These are phyloP conservation scores for Nomada goodeniana DNA, from an alignment of 2,888 invertebrate species.

Conservation along the genomic window DNA sequence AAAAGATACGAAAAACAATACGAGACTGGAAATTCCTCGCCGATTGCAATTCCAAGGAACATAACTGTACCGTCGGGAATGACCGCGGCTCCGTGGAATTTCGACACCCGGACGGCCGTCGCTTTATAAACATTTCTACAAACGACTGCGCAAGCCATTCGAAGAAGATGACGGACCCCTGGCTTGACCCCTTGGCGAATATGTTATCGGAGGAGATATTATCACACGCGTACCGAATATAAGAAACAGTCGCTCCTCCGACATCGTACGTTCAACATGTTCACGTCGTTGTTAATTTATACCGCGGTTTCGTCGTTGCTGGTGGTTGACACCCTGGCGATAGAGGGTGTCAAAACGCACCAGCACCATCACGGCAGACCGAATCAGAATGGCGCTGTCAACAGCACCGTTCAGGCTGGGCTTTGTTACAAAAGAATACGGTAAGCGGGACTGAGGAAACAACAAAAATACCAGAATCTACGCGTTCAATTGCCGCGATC, in stretches of 20 bases:
- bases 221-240: slow-evolving; percentile 48
- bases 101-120: slow-evolving; percentile 40
- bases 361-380: slow-evolving; percentile 54
- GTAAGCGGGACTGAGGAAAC: slow-evolving; percentile 85
- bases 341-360: slow-evolving; percentile 75
- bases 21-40: not conserved
- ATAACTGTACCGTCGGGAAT: no score
- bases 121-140: slow-evolving; percentile 63
- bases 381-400: slow-evolving; percentile 27
- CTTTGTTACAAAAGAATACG: slow-evolving; percentile 88
- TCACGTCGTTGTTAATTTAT: slow-evolving; percentile 52
- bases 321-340: slow-evolving; percentile 55
- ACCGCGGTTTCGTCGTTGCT: slow-evolving; percentile 62
- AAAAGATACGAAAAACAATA: not conserved
- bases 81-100: slow-evolving; percentile 23
- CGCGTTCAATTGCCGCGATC: slow-evolving; percentile 1
- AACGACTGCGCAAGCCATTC: slow-evolving; percentile 58
- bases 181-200: slow-evolving; percentile 53
- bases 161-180: slow-evolving; percentile 32
- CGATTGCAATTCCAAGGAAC: no score
- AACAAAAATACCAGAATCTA: not conserved
- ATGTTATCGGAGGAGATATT: slow-evolving; percentile 61
- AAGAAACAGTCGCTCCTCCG: slow-evolving; percentile 70
- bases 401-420: slow-evolving; percentile 82
- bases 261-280: slow-evolving; percentile 75